A percentile compares a stretch with the other conserved stretches of the same genome.
phyloP scores from a whole-genome alignment of 2,888 invertebrate genomes.

The Ormyrus pomaceus region DNA sequence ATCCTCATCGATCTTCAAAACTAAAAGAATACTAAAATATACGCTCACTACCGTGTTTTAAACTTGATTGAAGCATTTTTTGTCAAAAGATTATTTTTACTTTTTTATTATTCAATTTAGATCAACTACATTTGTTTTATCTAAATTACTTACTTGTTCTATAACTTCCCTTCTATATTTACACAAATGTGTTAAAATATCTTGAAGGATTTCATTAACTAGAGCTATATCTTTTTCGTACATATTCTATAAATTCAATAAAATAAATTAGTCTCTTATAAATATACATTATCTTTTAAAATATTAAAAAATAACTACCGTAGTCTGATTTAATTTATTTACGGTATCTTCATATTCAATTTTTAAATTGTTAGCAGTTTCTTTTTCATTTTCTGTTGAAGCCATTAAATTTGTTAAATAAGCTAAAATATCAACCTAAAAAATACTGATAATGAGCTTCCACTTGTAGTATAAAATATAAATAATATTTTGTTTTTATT shows the following conservation, averaged over 20 bases:
- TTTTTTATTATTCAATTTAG: neutral
- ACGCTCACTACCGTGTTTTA: slow-evolving; percentile 7
- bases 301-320: slow-evolving; percentile 14
- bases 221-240: slow-evolving; percentile 33
- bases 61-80: neutral
- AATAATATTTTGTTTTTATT: neutral
- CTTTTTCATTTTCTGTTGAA: slow-evolving; percentile 64
- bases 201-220: slow-evolving; percentile 59
- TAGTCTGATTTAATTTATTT: slow-evolving; percentile 57
- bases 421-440: slow-evolving; percentile 61
- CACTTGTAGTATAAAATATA: slow-evolving; percentile 3
- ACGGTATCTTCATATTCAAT: slow-evolving; percentile 63
- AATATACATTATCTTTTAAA: neutral
- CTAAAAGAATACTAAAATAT: slow-evolving; percentile 36
- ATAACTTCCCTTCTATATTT: slow-evolving; percentile 60
- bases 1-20: slow-evolving; percentile 40
- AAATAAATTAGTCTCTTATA: too few relatives aligned
- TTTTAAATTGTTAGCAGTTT: slow-evolving; percentile 62
- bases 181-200: slow-evolving; percentile 60
- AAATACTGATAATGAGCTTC: slow-evolving; percentile 32
- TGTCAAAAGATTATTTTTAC: neutral
- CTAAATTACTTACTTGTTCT: slow-evolving; percentile 59
- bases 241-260: slow-evolving; percentile 14
- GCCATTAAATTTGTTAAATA: slow-evolving; percentile 63
- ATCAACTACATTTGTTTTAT: slow-evolving; percentile 12